Evolutionary conservation across 2,113 vertebrate species (phyloP), one percentile per base, ranked within the genome.

Genomic region (Lagenorhynchus albirostris): DNA sequence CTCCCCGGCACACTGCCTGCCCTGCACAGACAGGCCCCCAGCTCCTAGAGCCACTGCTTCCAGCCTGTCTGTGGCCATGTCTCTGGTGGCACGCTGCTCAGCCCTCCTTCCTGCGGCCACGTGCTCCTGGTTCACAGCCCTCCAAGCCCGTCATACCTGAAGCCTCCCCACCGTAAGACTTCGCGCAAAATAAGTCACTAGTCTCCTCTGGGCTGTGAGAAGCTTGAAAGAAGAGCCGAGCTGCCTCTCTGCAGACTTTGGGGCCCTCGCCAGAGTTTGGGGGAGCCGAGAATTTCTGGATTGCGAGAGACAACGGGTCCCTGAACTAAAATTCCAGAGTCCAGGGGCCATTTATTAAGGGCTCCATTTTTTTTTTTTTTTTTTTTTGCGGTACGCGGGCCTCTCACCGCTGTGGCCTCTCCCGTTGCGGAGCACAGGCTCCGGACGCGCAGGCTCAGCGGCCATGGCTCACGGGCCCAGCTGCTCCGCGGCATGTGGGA

Each of bases 181-280:
- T 26, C 6, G 65, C 7, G 33, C 47, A 67, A 1, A 70, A 1
- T 0, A 7, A 38, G 41, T 25, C n/a, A 1, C 0, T 0, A 0
- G 36, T 3, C 33, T 77, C 71, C 0, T 5, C n/a, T 0, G 58
- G n/a, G 17, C 31, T 0, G 18, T 21, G n/a, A 36, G 55, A 58
- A 74, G 53, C 76, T 80, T 3, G 29, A 17, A 13, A 2, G 36
- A 9, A 55, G 58, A 82, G 77, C 70, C 25, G 12, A 18, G 47
- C 6, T 6, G 29, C 38, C 71, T 12, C 71, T 63, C 33, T 47
- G 71, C 25, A 41, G 79, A 68, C 79, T 11, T 5, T 2, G 21
- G 6, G 70, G 33, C 47, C 70, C 84, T 86, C 36, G 0, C 25
- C 44, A 58, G 47, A 73, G 23, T 29, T 29, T 15, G 2, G 25